Conservation (phyloP, 2,797 vertebrate genomes). For the Carduelis carduelis region DNA sequence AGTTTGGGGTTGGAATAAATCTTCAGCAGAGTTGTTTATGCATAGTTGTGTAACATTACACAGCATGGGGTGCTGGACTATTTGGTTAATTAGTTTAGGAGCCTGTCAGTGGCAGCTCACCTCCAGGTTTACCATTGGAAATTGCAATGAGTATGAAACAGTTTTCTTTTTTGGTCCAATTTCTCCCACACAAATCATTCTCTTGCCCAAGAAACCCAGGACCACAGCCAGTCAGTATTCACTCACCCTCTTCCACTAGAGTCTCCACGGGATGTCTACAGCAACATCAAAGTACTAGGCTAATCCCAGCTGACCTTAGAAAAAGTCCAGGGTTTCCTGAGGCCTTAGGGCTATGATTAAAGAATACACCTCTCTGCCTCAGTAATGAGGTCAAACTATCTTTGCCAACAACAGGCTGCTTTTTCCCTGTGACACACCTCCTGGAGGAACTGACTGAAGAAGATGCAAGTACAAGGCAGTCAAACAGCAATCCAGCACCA, state of each 20-base stretch:
- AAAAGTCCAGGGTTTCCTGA: conserved; percentile 23
- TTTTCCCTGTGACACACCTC: neutral
- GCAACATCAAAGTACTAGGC: conserved; percentile 38
- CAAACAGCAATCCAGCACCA: neutral
- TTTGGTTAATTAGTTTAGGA: conserved; percentile 64
- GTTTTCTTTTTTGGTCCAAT: conserved; percentile 13
- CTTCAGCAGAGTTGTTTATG: conserved; percentile 55
- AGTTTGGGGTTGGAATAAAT: conserved; percentile 19
- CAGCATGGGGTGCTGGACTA: conserved; percentile 46
- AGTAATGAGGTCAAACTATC: conserved; percentile 17
- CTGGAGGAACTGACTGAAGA: neutral
- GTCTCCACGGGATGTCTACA: neutral
- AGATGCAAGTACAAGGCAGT: neutral
- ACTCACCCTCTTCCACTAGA: neutral
- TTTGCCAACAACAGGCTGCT: neutral
- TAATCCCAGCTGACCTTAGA: conserved; percentile 35
- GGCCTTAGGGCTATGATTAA: conserved; percentile 40
- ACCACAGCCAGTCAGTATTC: neutral
- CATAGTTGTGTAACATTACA: conserved; percentile 49
- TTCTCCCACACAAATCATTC: conserved; percentile 21
- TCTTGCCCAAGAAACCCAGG: neutral
- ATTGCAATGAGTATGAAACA: conserved; percentile 39
- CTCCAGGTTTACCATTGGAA: conserved; percentile 12
- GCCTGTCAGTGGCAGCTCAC: conserved; percentile 20
- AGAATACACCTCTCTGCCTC: conserved; percentile 27